Conservation (phyloP, 2,113 vertebrate genomes). For the Malurus cyaneus region DNA sequence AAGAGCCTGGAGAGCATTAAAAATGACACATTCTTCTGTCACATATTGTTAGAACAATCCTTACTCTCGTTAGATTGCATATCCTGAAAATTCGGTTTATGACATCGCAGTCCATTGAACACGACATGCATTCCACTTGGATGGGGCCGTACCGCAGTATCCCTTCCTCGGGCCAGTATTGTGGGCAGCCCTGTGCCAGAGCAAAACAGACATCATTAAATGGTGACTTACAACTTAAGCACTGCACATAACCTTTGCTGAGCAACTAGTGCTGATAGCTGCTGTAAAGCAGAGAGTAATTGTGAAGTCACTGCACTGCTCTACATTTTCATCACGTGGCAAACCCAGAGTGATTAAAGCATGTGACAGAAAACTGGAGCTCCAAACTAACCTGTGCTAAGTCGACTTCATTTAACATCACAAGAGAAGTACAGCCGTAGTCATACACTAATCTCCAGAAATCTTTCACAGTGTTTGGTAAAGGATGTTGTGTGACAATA, state of each 20-base stretch:
- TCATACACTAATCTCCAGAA: slow-evolving; percentile 99
- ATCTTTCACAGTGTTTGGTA: slow-evolving; percentile 98
- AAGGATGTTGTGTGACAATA: slow-evolving; percentile 96
- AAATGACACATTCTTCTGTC: background rate
- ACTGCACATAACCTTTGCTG: background rate
- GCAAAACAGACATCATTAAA: background rate
- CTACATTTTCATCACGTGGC: background rate
- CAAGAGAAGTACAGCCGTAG: slow-evolving; percentile 96
- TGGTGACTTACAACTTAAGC: background rate
- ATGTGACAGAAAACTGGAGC: accelerated
- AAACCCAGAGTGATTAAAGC: background rate
- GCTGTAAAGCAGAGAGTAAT: background rate
- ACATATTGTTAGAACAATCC: background rate
- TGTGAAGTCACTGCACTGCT: background rate
- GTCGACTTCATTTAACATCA: slow-evolving; percentile 98
- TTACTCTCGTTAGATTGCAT: slow-evolving; percentile 96
- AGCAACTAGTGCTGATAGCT: background rate
- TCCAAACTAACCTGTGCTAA: slow-evolving; percentile 87
- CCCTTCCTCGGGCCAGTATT: slow-evolving; percentile 98
- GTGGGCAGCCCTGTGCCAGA: slow-evolving; percentile 89
- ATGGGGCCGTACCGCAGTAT: slow-evolving; percentile 93
- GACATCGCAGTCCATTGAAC: slow-evolving; percentile 97
- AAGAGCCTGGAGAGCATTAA: background rate
- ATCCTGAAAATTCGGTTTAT: slow-evolving; percentile 97
- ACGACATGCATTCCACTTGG: slow-evolving; percentile 97